phyloP scores from a whole-genome alignment of 2,113 vertebrate genomes.

The Upupa epops region DNA sequence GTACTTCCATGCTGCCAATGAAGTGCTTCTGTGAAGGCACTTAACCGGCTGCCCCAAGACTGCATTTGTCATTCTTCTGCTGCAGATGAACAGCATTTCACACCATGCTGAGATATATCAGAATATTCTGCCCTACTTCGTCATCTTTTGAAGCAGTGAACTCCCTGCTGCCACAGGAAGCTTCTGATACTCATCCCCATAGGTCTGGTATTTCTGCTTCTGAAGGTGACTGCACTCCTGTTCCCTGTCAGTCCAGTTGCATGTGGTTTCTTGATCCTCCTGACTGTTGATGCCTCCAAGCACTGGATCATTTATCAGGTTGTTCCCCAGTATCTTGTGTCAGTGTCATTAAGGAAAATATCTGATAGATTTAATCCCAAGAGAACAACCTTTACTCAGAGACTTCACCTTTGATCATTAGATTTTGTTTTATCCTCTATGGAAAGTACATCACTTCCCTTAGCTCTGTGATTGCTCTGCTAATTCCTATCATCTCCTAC shows the following conservation, averaged over 20 bases:
- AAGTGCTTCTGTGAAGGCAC: not conserved
- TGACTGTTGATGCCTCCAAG: not conserved
- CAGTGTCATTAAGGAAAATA: not conserved
- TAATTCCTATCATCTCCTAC: not conserved
- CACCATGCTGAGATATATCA: not conserved
- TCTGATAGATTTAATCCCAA: not conserved
- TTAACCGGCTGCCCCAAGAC: constrained; percentile 26
- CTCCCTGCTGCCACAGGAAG: not conserved
- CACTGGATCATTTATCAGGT: not conserved
- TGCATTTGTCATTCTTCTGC: constrained; percentile 4
- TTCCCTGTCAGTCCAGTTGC: not conserved
- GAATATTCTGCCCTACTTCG: not conserved
- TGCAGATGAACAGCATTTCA: constrained; percentile 11
- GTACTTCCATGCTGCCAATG: constrained; percentile 17
- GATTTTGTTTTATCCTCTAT: not conserved
- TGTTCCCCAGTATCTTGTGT: not conserved
- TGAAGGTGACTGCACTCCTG: not conserved
- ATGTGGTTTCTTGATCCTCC: not conserved
- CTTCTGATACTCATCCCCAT: not conserved
- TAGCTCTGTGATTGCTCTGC: not conserved
- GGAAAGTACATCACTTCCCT: not conserved
- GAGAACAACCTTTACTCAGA: not conserved
- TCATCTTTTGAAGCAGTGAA: not conserved
- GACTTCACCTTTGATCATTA: not conserved
- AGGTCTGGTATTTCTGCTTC: not conserved